phyloP scores from a whole-genome alignment of 2,113 vertebrate species.

The Sander vitreus region DNA sequence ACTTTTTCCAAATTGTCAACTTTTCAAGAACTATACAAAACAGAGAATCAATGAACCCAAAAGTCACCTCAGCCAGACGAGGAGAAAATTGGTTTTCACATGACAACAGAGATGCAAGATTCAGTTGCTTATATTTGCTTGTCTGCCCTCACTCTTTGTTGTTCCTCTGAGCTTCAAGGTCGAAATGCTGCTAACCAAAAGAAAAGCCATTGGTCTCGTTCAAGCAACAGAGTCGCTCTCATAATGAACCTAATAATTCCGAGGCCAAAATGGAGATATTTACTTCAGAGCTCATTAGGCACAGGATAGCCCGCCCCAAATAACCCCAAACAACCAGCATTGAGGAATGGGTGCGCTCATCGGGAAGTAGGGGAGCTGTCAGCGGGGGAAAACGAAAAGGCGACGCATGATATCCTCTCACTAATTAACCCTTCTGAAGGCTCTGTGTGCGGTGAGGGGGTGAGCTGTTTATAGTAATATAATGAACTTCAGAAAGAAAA shows the following conservation, averaged over 20 bases:
- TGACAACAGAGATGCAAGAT: constrained; percentile 35
- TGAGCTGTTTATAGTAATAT: constrained; percentile 32
- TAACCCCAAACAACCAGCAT: constrained; percentile 58
- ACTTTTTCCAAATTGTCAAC: constrained; percentile 35
- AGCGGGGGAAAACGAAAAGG: constrained; percentile 26
- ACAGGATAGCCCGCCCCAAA: constrained; percentile 46
- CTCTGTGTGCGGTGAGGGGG: constrained; percentile 9
- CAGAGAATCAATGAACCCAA: constrained; percentile 36
- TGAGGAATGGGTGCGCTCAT: constrained; percentile 37
- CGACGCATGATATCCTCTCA: constrained; percentile 47
- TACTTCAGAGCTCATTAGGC: constrained; percentile 75
- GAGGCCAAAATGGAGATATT: constrained; percentile 65
- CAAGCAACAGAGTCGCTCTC: constrained; percentile 26
- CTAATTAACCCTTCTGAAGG: constrained; percentile 71
- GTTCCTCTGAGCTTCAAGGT: constrained; percentile 49
- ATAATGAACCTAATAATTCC: constrained; percentile 73
- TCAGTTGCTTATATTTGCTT: constrained; percentile 26
- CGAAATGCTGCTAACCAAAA: background rate
- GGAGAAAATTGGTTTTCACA: constrained; percentile 61
- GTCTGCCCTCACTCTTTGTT: constrained; percentile 30
- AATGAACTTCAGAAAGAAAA: constrained; percentile 30
- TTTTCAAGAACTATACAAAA: constrained; percentile 47
- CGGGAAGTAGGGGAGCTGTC: constrained; percentile 43
- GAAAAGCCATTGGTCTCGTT: constrained; percentile 12
- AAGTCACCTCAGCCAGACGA: constrained; percentile 47